Percentiles rank a stretch among this genome's conserved stretches.
Conservation (phyloP, 2,888 invertebrate genomes). For the Dioctria rufipes region DNA sequence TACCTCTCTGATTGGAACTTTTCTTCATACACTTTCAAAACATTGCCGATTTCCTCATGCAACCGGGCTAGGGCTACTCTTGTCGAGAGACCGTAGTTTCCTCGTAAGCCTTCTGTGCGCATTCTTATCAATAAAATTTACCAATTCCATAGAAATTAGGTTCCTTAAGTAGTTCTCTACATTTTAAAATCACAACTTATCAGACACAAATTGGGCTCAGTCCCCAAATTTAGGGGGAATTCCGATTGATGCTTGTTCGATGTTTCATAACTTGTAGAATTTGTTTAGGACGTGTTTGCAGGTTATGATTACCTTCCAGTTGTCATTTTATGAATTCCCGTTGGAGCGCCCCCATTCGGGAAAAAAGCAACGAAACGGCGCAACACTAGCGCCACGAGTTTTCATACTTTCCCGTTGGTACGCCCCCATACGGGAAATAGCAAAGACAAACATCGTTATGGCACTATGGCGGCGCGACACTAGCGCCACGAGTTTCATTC, state of each 20-base stretch:
- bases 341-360: no score
- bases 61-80: slow-evolving; percentile 79
- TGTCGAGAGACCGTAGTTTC: slow-evolving; percentile 75
- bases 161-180: neutral
- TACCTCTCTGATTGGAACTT: slow-evolving; percentile 75
- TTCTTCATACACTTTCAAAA: slow-evolving; percentile 77
- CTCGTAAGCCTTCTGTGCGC: slow-evolving; percentile 28
- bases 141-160: slow-evolving; percentile 14
- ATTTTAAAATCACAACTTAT: slow-evolving; percentile 18
- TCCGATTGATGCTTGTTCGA: slow-evolving; percentile 10
- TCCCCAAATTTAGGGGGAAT: slow-evolving; percentile 3
- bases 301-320: slow-evolving; percentile 23
- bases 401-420: no score
- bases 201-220: neutral
- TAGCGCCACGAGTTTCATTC: no score
- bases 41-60: slow-evolving; percentile 78
- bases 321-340: neutral
- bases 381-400: no score
- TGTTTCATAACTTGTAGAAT: slow-evolving; percentile 42
- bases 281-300: slow-evolving; percentile 19
- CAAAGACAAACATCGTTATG: no score
- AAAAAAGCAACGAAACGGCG: no score
- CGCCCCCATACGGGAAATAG: no score
- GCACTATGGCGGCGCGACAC: no score
- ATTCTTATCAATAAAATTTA: slow-evolving; percentile 30